Evolutionary conservation across 2,113 vertebrate species (phyloP), one percentile per base, ranked within the genome.

Genomic region (Serinus canaria): DNA sequence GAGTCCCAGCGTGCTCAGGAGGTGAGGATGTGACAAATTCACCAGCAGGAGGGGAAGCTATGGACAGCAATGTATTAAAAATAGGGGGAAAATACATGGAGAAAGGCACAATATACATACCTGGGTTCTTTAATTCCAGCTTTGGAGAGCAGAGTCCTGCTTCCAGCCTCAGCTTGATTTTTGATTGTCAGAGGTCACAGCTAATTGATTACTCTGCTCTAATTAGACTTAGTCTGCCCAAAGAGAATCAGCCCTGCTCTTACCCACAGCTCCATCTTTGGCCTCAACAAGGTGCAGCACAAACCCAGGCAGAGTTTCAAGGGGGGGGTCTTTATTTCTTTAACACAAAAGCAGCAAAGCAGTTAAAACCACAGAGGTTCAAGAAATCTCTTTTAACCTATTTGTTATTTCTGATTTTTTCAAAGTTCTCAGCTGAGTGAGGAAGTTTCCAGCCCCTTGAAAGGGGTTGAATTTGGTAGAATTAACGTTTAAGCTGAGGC

Each of bases 251-350:
- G 12, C 35, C 56, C 31, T 59, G 64, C 69, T 47, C 35, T 13
- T 67, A 20, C 39, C 73, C 31, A 3, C 19, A 68, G 39, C 41
- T 72, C 72, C 1, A 0, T 11, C 35, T 60, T 67, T 80, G 72
- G 67, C 33, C 75, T 79, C 49, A 37, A 39, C 11, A 22, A 74
- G 0, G 1, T 11, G 46, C n/a, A 83, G 28, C 79, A 78, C 80
- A 89, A 86, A 67, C 33, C 16, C 86, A 83, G 81, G 47, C 56
- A 63, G 10, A 13, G 14, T 77, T 97, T 90, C 44, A 31, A 74
- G 81, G n/a, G 2, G 33, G 2, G 6, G 3, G 15, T 44, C 47
- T 95, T 96, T 96, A 93, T 95, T 96, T 81, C 41, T 47, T 59
- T 44, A 21, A 55, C n/a, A 77, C 46, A 39, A 22, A 79, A 72